Conservation (phyloP, 2,113 vertebrate genomes). For the Aphelocoma coerulescens region DNA sequence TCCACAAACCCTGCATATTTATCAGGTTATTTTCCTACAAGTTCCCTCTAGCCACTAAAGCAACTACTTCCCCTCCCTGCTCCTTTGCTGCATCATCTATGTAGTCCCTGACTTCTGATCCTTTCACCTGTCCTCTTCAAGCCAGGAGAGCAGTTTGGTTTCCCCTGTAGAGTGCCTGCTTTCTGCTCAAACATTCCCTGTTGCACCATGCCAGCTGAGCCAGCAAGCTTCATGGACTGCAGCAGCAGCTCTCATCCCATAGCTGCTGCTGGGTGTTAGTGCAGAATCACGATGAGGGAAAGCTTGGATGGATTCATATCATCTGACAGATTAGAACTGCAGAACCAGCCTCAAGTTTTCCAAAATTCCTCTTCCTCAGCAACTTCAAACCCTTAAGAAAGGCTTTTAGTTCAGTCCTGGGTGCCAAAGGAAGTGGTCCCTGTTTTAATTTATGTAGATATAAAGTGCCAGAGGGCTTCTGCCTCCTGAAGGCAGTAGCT, state of each 20-base stretch:
- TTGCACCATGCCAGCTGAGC: background rate
- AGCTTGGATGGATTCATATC: background rate
- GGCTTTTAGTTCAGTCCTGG: background rate
- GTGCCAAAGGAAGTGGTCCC: background rate
- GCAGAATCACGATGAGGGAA: background rate
- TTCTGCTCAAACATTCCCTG: background rate
- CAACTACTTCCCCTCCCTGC: background rate
- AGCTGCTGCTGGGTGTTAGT: background rate
- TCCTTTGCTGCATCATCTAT: background rate
- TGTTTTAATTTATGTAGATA: background rate
- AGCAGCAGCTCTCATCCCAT: background rate
- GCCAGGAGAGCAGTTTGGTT: background rate
- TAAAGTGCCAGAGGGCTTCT: background rate
- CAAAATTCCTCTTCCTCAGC: background rate
- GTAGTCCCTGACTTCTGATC: background rate
- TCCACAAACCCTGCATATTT: background rate
- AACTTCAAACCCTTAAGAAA: background rate
- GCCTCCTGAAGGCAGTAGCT: background rate
- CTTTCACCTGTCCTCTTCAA: background rate
- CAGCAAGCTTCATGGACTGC: background rate
- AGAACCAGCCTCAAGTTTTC: background rate
- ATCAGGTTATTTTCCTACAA: background rate
- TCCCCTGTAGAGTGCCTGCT: background rate
- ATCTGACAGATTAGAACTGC: background rate
- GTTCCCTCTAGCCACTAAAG: background rate